These are phyloP conservation scores for Novumbra hubbsi DNA, from an alignment of 2,797 vertebrate genomes.

Conservation along the genomic window DNA sequence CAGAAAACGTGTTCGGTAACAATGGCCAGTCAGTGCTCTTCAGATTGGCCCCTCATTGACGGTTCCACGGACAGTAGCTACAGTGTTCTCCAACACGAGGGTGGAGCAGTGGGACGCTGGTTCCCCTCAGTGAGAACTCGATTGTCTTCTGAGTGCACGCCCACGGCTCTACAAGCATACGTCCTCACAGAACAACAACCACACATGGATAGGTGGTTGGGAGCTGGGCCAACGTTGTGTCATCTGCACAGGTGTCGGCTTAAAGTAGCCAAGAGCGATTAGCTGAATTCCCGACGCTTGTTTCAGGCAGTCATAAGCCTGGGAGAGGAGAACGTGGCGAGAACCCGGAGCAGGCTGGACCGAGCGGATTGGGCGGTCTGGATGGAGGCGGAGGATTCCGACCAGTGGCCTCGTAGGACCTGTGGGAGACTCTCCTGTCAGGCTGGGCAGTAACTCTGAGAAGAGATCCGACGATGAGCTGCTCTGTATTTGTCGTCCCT, in stretches of 20 bases:
- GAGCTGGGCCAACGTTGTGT: neutral
- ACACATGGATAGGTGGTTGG: neutral
- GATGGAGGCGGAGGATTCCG: conserved; percentile 49
- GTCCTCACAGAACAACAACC: neutral
- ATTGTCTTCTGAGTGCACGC: no score
- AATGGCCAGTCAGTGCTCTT: conserved; percentile 55
- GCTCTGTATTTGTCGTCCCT: neutral
- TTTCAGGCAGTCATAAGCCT: conserved; percentile 42
- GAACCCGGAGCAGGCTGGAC: conserved; percentile 34
- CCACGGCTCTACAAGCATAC: no score
- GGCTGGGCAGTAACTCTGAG: neutral
- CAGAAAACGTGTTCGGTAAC: conserved; percentile 51
- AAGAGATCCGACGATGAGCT: neutral
- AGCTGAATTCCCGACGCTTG: conserved; percentile 27
- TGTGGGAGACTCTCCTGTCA: neutral
- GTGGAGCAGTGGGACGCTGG: no score
- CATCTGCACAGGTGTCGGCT: conserved; percentile 3
- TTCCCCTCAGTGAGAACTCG: no score
- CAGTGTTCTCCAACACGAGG: no score
- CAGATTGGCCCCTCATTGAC: conserved; percentile 24
- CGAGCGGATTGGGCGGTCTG: conserved; percentile 48
- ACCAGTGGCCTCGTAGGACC: neutral
- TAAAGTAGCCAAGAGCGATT: conserved; percentile 17
- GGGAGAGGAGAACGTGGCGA: conserved; percentile 31
- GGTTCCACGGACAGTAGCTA: conserved; percentile 35